These are phyloP conservation scores for Neomonachus schauinslandi DNA, from an alignment of 2,113 vertebrate genomes.

Conservation along the genomic window DNA sequence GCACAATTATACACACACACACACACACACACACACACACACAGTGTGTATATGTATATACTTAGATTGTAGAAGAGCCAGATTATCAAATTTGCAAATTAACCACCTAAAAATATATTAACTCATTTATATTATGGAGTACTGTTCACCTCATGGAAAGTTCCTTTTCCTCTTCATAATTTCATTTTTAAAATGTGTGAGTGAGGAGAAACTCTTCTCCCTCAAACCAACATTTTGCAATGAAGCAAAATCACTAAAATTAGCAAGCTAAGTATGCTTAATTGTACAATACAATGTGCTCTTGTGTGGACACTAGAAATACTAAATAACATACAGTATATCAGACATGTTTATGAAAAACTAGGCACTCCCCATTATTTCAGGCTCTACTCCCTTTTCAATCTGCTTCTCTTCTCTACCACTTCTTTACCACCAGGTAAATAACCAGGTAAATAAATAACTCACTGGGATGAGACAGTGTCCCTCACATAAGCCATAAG, in stretches of 20 bases:
- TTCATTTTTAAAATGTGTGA: slow-evolving; percentile 5
- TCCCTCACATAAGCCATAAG: neutral
- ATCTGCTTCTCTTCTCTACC: neutral
- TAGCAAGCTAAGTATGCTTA: neutral
- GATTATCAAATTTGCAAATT: neutral
- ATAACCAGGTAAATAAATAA: neutral
- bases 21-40: neutral
- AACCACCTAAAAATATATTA: neutral
- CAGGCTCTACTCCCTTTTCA: neutral
- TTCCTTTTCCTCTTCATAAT: neutral
- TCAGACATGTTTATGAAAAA: neutral
- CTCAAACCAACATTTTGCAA: neutral
- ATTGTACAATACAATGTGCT: neutral
- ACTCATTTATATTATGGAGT: neutral
- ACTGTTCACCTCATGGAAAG: neutral
- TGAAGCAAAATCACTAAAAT: neutral
- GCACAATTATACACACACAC: neutral
- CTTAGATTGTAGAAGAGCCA: neutral
- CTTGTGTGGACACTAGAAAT: neutral
- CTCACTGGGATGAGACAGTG: neutral
- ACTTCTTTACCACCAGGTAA: neutral
- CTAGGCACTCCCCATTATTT: neutral
- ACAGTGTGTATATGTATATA: neutral
- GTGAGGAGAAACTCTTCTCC: neutral
- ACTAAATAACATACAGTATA: too few relatives aligned